These are phyloP conservation scores for Copidosoma floridanum DNA, from an alignment of 1,140 invertebrate genomes.

Conservation along the genomic window DNA sequence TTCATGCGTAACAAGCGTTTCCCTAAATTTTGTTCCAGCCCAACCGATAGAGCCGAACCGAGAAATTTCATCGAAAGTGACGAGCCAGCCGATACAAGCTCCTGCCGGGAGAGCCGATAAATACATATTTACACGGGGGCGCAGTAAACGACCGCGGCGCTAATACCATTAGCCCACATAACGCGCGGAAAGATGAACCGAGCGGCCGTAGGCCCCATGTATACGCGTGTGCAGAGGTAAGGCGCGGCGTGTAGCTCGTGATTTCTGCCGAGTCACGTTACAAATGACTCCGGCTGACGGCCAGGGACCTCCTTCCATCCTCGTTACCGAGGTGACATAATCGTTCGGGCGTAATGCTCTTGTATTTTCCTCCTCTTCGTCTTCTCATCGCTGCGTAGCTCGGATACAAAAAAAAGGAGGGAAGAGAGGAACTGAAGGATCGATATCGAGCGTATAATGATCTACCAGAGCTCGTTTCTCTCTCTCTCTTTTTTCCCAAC, in stretches of 20 bases:
- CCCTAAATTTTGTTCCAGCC: conserved; percentile 2
- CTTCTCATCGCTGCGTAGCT: not conserved
- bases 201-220: not conserved
- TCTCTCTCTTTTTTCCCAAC: not conserved
- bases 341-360: conserved; percentile 38
- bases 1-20: not conserved
- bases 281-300: conserved; percentile 47
- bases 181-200: conserved; percentile 1
- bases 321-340: conserved; percentile 52
- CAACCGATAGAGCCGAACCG: too few relatives aligned
- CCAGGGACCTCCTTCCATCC: conserved; percentile 41
- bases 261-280: conserved; percentile 53
- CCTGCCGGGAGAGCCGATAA: conserved; percentile 41
- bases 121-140: conserved; percentile 47
- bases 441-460: conserved; percentile 39
- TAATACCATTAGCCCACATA: conserved; percentile 43
- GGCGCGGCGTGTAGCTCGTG: conserved; percentile 35
- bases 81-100: too few relatives aligned
- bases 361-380: conserved; percentile 15
- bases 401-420: conserved; percentile 12
- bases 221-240: not conserved
- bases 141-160: conserved; percentile 44
- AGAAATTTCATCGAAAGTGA: too few relatives aligned
- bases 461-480: conserved; percentile 20
- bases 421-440: conserved; percentile 29